These are phyloP conservation scores for Epiperipatus broadwayi DNA, from an alignment of 2,888 invertebrate genomes.

Conservation along the genomic window DNA sequence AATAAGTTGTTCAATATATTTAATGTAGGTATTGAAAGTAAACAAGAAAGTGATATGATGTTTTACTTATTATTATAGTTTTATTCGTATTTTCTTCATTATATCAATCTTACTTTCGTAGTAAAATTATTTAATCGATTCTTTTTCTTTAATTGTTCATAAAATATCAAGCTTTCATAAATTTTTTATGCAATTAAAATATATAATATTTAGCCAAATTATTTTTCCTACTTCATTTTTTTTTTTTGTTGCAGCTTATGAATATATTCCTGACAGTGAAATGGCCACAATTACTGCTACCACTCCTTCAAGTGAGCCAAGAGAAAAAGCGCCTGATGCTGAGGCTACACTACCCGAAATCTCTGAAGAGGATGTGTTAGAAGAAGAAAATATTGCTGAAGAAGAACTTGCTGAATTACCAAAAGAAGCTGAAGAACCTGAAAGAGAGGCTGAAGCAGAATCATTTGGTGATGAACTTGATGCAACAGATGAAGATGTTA, in stretches of 20 bases:
- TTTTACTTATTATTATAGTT: no score
- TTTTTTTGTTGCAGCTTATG: slow-evolving; percentile 48
- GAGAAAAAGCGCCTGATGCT: slow-evolving; percentile 15
- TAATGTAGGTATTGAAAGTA: no score
- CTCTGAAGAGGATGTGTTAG: slow-evolving; percentile 18
- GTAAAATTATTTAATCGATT: slow-evolving; percentile 14
- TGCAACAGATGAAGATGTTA: no score
- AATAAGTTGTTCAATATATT: no score
- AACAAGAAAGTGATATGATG: no score
- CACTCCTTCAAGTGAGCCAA: slow-evolving; percentile 15
- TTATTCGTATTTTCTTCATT: no score
- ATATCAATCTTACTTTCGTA: slow-evolving; percentile 21
- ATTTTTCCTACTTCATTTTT: slow-evolving; percentile 1
- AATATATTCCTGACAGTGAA: slow-evolving; percentile 72
- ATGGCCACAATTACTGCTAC: slow-evolving; percentile 37
- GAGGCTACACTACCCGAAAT: slow-evolving; percentile 16
- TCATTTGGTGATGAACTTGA: slow-evolving; percentile 18
- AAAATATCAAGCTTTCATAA: not conserved
- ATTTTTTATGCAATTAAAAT: not conserved
- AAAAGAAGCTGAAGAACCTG: slow-evolving; percentile 14
- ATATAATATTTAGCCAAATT: not conserved
- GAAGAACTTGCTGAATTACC: slow-evolving; percentile 17
- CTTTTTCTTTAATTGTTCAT: slow-evolving; percentile 4
- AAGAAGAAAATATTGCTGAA: slow-evolving; percentile 18
- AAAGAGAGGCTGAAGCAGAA: slow-evolving; percentile 13